Percentiles rank a stretch among this genome's conserved stretches.
Conservation (phyloP, 2,888 invertebrate species). For the Protodeltote pygarga region DNA sequence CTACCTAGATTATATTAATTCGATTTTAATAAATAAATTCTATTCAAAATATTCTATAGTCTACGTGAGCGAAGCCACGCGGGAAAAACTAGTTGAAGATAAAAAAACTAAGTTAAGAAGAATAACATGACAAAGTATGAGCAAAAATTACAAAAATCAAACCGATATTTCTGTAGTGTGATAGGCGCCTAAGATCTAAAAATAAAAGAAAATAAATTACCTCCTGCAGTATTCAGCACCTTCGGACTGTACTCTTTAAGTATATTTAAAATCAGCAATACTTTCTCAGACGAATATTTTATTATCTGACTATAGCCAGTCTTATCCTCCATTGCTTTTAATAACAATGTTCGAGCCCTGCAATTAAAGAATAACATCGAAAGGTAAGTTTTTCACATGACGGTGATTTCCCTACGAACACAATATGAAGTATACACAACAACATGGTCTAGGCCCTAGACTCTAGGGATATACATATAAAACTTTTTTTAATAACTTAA, state of each 20-base stretch:
- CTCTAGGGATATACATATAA: too few relatives aligned
- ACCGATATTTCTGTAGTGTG: neutral
- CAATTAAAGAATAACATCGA: neutral
- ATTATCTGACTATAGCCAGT: slow-evolving; percentile 79
- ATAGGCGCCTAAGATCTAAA: neutral
- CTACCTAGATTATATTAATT: too few relatives aligned
- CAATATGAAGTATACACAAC: too few relatives aligned
- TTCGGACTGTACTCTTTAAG: slow-evolving; percentile 86
- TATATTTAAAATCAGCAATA: slow-evolving; percentile 87
- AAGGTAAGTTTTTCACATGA: neutral
- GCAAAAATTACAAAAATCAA: neutral
- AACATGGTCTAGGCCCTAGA: too few relatives aligned
- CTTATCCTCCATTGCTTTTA: slow-evolving; percentile 77
- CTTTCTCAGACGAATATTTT: slow-evolving; percentile 89
- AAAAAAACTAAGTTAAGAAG: neutral
- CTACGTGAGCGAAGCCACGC: too few relatives aligned
- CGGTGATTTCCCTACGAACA: too few relatives aligned
- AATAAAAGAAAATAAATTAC: slow-evolving; percentile 46
- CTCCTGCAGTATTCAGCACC: slow-evolving; percentile 51
- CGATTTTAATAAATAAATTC: too few relatives aligned
- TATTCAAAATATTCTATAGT: too few relatives aligned
- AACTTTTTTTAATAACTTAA: too few relatives aligned
- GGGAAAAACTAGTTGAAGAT: too few relatives aligned
- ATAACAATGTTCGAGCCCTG: slow-evolving; percentile 83
- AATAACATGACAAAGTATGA: neutral